A percentile compares a stretch with the other conserved stretches of the same genome.
phyloP scores from a whole-genome alignment of 2,797 vertebrate species.

The Aphelocoma californica region DNA sequence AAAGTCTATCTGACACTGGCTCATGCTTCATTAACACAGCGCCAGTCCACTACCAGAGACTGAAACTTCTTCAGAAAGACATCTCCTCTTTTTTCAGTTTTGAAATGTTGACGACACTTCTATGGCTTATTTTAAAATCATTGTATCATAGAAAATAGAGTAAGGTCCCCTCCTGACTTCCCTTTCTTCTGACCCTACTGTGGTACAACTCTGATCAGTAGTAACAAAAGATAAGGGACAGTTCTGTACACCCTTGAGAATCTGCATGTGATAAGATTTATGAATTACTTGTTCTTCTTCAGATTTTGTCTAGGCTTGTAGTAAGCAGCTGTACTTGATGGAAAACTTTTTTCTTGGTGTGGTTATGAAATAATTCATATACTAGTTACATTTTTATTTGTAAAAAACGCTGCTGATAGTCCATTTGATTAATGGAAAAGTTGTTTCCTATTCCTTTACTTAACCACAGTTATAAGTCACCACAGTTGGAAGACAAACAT shows the following conservation, averaged over 20 bases:
- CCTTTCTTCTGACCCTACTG: neutral
- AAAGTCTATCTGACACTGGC: neutral
- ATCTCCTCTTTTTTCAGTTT: neutral
- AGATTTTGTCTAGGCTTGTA: neutral
- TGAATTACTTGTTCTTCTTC: neutral
- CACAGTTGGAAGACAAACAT: neutral
- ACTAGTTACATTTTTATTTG: neutral
- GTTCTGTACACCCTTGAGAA: neutral
- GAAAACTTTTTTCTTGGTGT: neutral
- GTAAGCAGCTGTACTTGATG: neutral
- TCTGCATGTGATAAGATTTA: neutral
- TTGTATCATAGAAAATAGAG: neutral
- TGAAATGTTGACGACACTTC: neutral
- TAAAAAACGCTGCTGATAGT: neutral
- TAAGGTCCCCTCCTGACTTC: neutral
- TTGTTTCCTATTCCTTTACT: neutral
- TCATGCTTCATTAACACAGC: neutral
- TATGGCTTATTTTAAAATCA: neutral
- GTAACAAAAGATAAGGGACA: neutral
- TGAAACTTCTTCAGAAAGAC: neutral
- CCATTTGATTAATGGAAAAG: neutral
- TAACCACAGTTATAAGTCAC: neutral
- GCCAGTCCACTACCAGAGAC: neutral
- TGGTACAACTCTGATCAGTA: neutral
- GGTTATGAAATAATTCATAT: neutral